Conservation (phyloP, 2,797 vertebrate species). For the Pyrrhura leucotis region DNA sequence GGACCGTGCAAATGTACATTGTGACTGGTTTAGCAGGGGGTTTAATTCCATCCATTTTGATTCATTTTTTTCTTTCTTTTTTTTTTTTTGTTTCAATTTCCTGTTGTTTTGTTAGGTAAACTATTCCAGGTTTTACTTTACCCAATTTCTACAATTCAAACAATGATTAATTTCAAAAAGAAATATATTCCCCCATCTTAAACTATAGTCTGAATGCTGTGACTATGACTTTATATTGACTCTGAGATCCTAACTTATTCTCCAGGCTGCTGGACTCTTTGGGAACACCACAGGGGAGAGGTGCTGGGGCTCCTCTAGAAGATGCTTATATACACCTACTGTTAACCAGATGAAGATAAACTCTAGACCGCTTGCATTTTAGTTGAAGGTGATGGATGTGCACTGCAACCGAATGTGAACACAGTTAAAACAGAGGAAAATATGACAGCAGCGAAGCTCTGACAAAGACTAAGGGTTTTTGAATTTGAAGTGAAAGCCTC, state of each 20-base stretch:
- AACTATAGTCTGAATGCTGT: background rate
- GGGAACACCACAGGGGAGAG: background rate
- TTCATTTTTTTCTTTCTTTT: fast-evolving
- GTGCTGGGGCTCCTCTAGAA: background rate
- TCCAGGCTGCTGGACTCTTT: background rate
- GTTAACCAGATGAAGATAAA: background rate
- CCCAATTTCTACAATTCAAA: background rate
- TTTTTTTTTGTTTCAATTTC: too few species aligned
- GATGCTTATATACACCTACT: background rate
- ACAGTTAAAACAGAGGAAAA: background rate
- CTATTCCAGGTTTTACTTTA: background rate
- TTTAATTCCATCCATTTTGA: background rate
- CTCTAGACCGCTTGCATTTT: background rate
- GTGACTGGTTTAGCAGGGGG: background rate
- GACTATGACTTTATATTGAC: background rate
- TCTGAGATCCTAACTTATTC: background rate
- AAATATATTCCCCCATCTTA: background rate
- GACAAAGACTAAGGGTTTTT: background rate
- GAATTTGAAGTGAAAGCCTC: background rate
- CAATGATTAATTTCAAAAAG: background rate
- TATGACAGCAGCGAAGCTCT: background rate
- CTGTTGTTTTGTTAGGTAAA: background rate
- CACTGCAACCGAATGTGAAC: background rate
- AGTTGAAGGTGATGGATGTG: background rate
- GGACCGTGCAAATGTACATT: background rate